Conservation (phyloP, 35 echinoderm and acorn worm genomes). For the Diadema setosum region DNA sequence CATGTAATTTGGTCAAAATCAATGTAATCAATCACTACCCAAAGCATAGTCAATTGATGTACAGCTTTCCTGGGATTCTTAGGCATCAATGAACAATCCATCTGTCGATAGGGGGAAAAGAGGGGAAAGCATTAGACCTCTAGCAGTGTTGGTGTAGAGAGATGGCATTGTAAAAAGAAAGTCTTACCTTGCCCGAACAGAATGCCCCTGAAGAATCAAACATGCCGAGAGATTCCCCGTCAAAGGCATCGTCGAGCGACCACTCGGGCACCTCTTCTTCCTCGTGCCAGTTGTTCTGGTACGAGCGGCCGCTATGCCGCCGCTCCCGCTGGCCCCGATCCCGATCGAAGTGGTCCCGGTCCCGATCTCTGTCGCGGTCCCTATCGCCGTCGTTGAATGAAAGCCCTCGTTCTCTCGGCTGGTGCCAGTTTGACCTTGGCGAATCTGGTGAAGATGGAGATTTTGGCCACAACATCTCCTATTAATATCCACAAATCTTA, state of each 20-base stretch:
- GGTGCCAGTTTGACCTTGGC: constrained; percentile 81
- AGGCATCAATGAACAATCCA: no score
- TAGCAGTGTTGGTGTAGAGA: no score
- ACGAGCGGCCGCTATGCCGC: constrained; percentile 56
- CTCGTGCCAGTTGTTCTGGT: constrained; percentile 66
- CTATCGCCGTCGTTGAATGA: constrained; percentile 1
- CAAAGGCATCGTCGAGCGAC: constrained; percentile 76
- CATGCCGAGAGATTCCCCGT: constrained; percentile 57
- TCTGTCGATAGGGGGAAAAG: not conserved
- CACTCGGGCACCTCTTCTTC: constrained; percentile 93
- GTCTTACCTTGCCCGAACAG: constrained; percentile 76
- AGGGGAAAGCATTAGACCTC: no score
- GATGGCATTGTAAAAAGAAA: no score
- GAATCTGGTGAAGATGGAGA: no score
- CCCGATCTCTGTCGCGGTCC: no score
- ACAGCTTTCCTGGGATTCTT: no score
- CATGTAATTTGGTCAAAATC: no score
- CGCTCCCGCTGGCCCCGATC: constrained; percentile 60
- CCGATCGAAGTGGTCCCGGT: constrained; percentile 27
- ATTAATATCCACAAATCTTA: no score
- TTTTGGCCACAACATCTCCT: no score
- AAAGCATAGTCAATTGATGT: no score
- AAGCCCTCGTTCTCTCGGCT: constrained; percentile 60
- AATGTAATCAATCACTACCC: no score
- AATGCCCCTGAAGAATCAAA: constrained; percentile 96